Conservation (phyloP, 2,888 invertebrate genomes). For the Zaprionus bogoriensis region DNA sequence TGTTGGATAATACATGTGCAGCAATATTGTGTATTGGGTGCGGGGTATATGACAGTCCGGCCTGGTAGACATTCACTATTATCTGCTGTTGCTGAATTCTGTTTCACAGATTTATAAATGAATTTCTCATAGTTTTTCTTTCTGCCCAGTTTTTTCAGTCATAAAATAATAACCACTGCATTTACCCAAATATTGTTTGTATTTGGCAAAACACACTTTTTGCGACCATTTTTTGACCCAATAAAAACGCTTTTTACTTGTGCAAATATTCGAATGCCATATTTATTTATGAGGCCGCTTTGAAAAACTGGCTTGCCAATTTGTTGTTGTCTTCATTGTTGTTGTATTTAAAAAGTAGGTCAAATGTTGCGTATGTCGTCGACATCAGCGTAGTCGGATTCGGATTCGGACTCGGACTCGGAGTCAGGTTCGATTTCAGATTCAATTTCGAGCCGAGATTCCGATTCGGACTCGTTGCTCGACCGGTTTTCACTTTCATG, state of each 20-base stretch:
- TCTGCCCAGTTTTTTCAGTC: neutral
- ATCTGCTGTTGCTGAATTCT: neutral
- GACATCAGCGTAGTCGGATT: conserved; percentile 6
- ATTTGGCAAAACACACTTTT: neutral
- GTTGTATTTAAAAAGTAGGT: conserved; percentile 60
- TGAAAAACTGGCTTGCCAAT: conserved; percentile 64
- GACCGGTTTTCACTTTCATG: conserved; percentile 67
- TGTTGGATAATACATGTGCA: too few relatives aligned
- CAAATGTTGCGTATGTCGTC: conserved; percentile 68
- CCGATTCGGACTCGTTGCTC: conserved; percentile 13
- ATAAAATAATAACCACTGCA: conserved; percentile 3
- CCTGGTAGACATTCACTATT: too few relatives aligned
- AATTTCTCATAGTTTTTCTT: neutral
- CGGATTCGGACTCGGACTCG: conserved; percentile 16
- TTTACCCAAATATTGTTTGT: neutral
- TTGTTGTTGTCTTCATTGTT: conserved; percentile 15
- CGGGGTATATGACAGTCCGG: too few relatives aligned
- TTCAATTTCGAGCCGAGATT: conserved; percentile 21
- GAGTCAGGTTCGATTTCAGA: conserved; percentile 12
- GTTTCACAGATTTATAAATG: neutral
- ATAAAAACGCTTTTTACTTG: conserved; percentile 16
- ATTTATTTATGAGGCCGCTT: conserved; percentile 28
- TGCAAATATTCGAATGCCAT: conserved; percentile 19
- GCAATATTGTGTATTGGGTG: too few relatives aligned
- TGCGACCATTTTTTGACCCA: conserved; percentile 5